Evolutionary conservation across 2,888 invertebrate species (phyloP).

Genomic region (Pristionchus maxplancki): DNA sequence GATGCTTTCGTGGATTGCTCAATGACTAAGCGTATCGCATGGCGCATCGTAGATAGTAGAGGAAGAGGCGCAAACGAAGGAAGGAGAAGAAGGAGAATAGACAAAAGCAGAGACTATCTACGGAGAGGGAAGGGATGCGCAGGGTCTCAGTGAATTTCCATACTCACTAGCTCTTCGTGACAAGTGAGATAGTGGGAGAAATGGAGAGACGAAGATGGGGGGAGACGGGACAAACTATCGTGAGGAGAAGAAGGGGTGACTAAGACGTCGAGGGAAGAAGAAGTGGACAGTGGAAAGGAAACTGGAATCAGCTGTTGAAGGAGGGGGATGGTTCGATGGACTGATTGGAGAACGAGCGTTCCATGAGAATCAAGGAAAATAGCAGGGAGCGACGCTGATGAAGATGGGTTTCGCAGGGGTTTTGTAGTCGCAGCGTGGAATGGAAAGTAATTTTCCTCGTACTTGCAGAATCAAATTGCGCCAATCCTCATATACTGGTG

Average conservation of each 20-base stretch:
- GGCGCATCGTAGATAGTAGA: not conserved
- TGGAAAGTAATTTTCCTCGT: not conserved
- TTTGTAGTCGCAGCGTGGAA: not conserved
- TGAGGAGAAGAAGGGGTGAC: not conserved
- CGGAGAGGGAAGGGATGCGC: not conserved
- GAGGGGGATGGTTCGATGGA: not conserved
- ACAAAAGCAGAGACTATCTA: slow-evolving; percentile 24
- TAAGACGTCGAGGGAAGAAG: not conserved
- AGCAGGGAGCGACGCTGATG: not conserved
- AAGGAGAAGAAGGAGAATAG: slow-evolving; percentile 13
- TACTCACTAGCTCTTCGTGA: not conserved
- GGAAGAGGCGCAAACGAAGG: not conserved
- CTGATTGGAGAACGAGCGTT: not conserved
- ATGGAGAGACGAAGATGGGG: not conserved
- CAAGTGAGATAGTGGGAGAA: not conserved
- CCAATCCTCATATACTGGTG: too few relatives aligned
- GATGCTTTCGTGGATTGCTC: not conserved
- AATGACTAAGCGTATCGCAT: not conserved
- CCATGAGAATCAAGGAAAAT: not conserved
- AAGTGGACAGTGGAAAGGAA: not conserved
- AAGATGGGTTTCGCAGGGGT: not conserved
- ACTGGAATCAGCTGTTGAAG: slow-evolving; percentile 1
- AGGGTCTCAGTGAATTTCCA: not conserved
- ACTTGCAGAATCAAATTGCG: too few relatives aligned
- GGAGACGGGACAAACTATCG: slow-evolving; percentile 14